phyloP scores from a whole-genome alignment of 53 echinoderm and acorn worm species.

The Temnopleurus reevesii region DNA sequence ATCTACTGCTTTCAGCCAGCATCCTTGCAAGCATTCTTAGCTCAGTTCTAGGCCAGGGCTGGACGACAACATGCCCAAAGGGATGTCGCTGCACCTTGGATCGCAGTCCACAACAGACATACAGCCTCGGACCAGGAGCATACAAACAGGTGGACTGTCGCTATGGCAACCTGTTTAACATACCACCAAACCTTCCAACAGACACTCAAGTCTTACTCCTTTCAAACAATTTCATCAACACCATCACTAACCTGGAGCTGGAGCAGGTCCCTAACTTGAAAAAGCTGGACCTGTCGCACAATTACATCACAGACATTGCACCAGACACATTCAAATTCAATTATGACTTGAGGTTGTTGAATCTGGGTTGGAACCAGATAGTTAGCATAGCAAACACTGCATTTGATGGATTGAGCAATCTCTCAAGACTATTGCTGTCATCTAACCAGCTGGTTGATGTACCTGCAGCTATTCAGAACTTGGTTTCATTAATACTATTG shows the following conservation, averaged over 20 bases:
- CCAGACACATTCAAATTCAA: slow-evolving; percentile 66
- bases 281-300: slow-evolving; percentile 91
- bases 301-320: slow-evolving; percentile 64
- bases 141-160: slow-evolving; percentile 91
- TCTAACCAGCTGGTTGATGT: slow-evolving; percentile 71
- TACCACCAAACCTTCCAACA: slow-evolving; percentile 77
- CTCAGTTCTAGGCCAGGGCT: slow-evolving; percentile 31
- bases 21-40: neutral
- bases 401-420: slow-evolving; percentile 51
- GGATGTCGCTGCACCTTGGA: slow-evolving; percentile 63
- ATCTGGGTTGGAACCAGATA: slow-evolving; percentile 85
- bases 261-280: slow-evolving; percentile 63
- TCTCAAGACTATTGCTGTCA: slow-evolving; percentile 78
- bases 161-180: slow-evolving; percentile 65
- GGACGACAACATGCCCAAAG: slow-evolving; percentile 64
- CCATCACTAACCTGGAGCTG: slow-evolving; percentile 59
- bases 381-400: slow-evolving; percentile 55
- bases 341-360: slow-evolving; percentile 60
- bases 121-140: slow-evolving; percentile 77
- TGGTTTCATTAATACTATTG: slow-evolving; percentile 64
- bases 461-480: slow-evolving; percentile 68
- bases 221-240: slow-evolving; percentile 79
- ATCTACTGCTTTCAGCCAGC: neutral
- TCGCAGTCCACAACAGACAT: slow-evolving; percentile 74
- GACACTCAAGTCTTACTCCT: slow-evolving; percentile 86